Conservation (phyloP, 1,140 invertebrate genomes). For the Drosophila aff. region DNA sequence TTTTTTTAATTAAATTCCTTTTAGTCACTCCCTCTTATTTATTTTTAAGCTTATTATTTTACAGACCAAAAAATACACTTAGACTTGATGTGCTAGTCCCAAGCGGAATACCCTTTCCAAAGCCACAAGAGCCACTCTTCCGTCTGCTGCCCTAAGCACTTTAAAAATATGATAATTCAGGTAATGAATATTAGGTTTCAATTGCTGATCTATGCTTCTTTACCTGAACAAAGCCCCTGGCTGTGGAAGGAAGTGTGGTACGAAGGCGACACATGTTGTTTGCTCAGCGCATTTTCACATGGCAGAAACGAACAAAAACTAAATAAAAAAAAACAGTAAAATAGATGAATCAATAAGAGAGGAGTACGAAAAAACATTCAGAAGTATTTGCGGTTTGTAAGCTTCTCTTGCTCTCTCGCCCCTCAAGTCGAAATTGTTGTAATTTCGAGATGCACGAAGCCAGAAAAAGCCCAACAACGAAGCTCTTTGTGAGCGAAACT, state of each 20-base stretch:
- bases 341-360: constrained; percentile 35
- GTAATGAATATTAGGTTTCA: constrained; percentile 12
- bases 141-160: too few relatives aligned
- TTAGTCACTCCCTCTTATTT: too few relatives aligned
- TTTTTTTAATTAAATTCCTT: not conserved
- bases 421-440: constrained; percentile 51
- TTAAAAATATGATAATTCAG: not conserved
- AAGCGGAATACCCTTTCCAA: not conserved
- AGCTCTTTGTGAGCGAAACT: constrained; percentile 78
- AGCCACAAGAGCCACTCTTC: not conserved
- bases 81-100: not conserved
- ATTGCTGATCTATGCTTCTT: constrained; percentile 8
- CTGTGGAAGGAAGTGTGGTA: constrained; percentile 39
- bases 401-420: constrained; percentile 15
- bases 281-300: constrained; percentile 67
- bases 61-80: too few relatives aligned
- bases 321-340: constrained; percentile 19
- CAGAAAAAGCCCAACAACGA: constrained; percentile 60
- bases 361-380: constrained; percentile 55
- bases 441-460: constrained; percentile 45
- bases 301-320: constrained; percentile 5
- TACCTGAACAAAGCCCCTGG: constrained; percentile 48
- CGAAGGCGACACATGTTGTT: constrained; percentile 48
- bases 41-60: not conserved
- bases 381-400: constrained; percentile 78